These are phyloP conservation scores for Acanthopleura granulata DNA, from an alignment of 2,888 invertebrate species.

Conservation along the genomic window DNA sequence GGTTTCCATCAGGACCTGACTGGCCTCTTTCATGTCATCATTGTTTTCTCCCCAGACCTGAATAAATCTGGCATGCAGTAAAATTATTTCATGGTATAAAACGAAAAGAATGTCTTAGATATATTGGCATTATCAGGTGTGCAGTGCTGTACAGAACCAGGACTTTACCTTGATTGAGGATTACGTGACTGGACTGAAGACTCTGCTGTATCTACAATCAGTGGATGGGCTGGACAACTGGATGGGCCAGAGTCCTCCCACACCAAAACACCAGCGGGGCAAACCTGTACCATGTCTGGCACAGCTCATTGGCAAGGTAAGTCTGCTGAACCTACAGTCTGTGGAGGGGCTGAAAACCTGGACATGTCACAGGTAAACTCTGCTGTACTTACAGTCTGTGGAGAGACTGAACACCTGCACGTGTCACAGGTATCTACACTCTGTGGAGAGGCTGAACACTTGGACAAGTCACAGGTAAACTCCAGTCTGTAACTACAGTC, in stretches of 20 bases:
- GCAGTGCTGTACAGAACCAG: slow-evolving; percentile 98
- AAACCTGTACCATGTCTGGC: slow-evolving; percentile 79
- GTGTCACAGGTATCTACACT: slow-evolving; percentile 76
- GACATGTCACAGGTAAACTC: slow-evolving; percentile 68
- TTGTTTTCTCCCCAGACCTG: background rate
- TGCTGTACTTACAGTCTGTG: slow-evolving; percentile 81
- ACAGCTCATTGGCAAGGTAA: slow-evolving; percentile 77
- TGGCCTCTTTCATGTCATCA: background rate
- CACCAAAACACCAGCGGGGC: slow-evolving; percentile 90
- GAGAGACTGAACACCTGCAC: slow-evolving; percentile 65
- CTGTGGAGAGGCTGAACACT: slow-evolving; percentile 69
- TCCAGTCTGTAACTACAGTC: slow-evolving; percentile 71
- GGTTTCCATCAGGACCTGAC: background rate
- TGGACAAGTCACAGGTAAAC: slow-evolving; percentile 99
- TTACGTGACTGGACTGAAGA: slow-evolving; percentile 89
- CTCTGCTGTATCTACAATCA: slow-evolving; percentile 83
- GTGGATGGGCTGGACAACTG: slow-evolving; percentile 75
- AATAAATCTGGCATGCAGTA: too few relatives aligned
- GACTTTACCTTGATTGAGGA: slow-evolving; percentile 98
- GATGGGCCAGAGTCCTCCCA: slow-evolving; percentile 96
- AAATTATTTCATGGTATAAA: too few relatives aligned
- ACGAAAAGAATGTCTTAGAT: too few relatives aligned
- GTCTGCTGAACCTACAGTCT: too few relatives aligned
- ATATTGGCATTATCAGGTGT: slow-evolving; percentile 76
- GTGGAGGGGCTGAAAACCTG: too few relatives aligned